These are phyloP conservation scores for Neosilurus hyrtlii DNA, from an alignment of 2,797 vertebrate species.

Conservation along the genomic window DNA sequence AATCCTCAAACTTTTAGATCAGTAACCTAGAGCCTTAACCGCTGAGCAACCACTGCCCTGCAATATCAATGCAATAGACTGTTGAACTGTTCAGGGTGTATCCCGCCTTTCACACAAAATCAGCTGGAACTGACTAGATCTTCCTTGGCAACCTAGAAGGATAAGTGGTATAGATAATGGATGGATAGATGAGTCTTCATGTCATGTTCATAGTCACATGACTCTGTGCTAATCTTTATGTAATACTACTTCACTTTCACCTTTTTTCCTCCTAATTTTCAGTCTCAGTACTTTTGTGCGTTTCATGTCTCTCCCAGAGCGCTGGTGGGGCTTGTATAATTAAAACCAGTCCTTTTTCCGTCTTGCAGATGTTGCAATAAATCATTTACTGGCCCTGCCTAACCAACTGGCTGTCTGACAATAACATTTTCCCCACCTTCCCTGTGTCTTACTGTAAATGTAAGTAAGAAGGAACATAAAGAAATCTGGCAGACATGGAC, in stretches of 20 bases:
- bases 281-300: background rate
- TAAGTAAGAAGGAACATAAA: slow-evolving; percentile 10
- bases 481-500: background rate
- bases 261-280: background rate
- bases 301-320: slow-evolving; percentile 56
- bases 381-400: slow-evolving; percentile 76
- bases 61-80: too few species aligned
- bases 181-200: background rate
- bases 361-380: slow-evolving; percentile 82
- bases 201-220: background rate
- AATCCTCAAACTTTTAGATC: too few species aligned
- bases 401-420: slow-evolving; percentile 81
- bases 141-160: too few species aligned
- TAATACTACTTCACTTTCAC: background rate
- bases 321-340: slow-evolving; percentile 60
- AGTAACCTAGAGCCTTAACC: too few species aligned
- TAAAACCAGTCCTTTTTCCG: slow-evolving; percentile 68
- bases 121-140: too few species aligned
- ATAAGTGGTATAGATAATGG: too few species aligned
- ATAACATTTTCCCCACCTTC: slow-evolving; percentile 69
- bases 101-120: too few species aligned
- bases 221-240: background rate
- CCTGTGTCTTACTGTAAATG: slow-evolving; percentile 59
- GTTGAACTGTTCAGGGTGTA: too few species aligned
- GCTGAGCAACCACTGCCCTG: too few species aligned